Evolutionary conservation across 2,113 vertebrate species (phyloP).

Genomic region (Cyanoramphus novaezelandiae): DNA sequence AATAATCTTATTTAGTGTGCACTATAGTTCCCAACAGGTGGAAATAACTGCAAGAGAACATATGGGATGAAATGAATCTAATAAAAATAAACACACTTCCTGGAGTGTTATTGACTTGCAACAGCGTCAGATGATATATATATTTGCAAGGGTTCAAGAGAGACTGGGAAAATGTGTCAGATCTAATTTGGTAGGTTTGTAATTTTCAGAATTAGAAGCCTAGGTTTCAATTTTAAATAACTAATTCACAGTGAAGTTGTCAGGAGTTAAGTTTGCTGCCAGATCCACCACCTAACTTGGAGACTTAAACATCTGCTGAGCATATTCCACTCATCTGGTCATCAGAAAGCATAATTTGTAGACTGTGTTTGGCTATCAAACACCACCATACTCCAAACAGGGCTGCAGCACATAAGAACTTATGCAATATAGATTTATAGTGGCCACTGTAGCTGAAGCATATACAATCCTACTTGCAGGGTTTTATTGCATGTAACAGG

Average conservation of each 20-base stretch:
- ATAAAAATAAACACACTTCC: slow-evolving; percentile 8
- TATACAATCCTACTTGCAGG: not conserved
- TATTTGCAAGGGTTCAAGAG: not conserved
- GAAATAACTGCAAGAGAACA: not conserved
- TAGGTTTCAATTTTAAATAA: not conserved
- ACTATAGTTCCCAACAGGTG: not conserved
- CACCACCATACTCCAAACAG: not conserved
- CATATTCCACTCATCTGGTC: not conserved
- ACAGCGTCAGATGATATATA: not conserved
- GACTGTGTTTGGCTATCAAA: not conserved
- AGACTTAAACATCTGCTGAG: not conserved
- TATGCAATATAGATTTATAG: not conserved
- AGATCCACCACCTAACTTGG: not conserved
- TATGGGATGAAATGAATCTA: not conserved
- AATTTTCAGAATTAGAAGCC: not conserved
- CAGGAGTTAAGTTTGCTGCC: not conserved
- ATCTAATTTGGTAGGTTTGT: not conserved
- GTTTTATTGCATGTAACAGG: not conserved
- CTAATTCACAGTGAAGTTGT: not conserved
- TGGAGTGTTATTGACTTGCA: not conserved
- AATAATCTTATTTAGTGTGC: not conserved
- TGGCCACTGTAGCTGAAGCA: not conserved
- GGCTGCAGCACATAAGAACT: not conserved
- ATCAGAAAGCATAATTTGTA: not conserved
- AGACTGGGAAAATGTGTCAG: not conserved